Evolutionary conservation across 2,113 vertebrate species (phyloP), one percentile per base, ranked within the genome.

Genomic region (Onychostoma macrolepis): DNA sequence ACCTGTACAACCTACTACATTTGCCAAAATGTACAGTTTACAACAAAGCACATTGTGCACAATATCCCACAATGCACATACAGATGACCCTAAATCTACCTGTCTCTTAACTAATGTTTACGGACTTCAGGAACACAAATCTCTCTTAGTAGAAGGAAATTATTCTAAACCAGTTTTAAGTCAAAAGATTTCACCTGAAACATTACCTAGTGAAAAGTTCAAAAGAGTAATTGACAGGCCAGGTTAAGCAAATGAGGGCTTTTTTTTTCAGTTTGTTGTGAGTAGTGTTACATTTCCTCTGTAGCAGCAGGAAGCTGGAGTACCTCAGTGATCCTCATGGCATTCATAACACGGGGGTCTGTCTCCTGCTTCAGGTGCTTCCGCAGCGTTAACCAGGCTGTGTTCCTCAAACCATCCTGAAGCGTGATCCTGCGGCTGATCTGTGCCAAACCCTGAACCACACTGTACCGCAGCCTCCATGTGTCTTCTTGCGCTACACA

Each of bases 351-450:
- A 12, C 72, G n/a, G 24, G n/a, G 72, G 24, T 75, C 41, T 75
- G 41, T 75, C 41, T 75, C 72, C 72, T 45, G 72, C 21, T 45
- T 75, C 38, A 75, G 72, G 13, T 75, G 72, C n/a, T 75, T 45
- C 72, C 28, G 72, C 26, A 75, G 41, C 43, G 41, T 45, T 75
- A 45, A 45, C 72, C 72, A 26, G n/a, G 72, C 41, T 6, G 4
- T 45, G 41, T 75, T 75, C 72, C 72, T 75, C 72, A 75, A 41
- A 45, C 12, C 24, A 0, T 45, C 72, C 24, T n/a, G 38, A 45
- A 75, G 72, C 2, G 41, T 45, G 41, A 28, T 45, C 11, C 24
- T 45, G 10, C 1, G 41, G 41, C 72, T 75, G n/a, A 75, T 45
- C 41, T 45, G 72, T 4, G n/a, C 41, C 72, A 75, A 75, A 75